Percentiles rank a stretch among this genome's conserved stretches.
Evolutionary conservation across 2,797 vertebrate species (phyloP).

Genomic region (Mus minutoides): DNA sequence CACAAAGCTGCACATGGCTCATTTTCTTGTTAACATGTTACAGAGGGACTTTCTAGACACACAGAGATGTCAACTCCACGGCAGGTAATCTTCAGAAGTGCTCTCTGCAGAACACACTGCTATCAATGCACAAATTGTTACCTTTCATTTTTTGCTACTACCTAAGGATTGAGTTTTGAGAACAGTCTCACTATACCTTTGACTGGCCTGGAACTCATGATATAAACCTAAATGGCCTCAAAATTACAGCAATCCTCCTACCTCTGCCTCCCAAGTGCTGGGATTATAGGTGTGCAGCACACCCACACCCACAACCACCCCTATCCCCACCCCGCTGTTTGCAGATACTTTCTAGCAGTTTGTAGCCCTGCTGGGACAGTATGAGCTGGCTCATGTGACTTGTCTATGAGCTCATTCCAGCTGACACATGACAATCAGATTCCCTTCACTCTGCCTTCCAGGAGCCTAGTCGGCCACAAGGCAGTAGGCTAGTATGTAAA

Average conservation of each 20-base stretch:
- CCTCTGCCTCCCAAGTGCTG: neutral
- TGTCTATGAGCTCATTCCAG: neutral
- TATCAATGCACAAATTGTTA: neutral
- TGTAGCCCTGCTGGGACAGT: neutral
- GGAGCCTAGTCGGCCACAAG: neutral
- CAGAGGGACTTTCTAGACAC: neutral
- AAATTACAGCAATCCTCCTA: neutral
- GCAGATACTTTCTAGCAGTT: neutral
- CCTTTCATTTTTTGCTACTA: neutral
- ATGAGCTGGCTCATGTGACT: neutral
- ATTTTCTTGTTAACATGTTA: neutral
- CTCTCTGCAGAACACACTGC: neutral
- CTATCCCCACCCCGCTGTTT: neutral
- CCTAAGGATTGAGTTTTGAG: neutral
- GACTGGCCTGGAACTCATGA: neutral
- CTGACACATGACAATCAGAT: neutral
- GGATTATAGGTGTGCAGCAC: neutral
- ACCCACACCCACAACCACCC: neutral
- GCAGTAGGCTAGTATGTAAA: constrained; percentile 1
- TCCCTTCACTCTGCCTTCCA: constrained; percentile 8
- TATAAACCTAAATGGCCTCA: neutral
- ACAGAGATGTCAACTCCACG: neutral
- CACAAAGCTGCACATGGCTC: neutral
- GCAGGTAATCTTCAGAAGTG: neutral
- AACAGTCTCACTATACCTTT: neutral